These are phyloP conservation scores for Brachyrhaphis roseni DNA, from an alignment of 2,797 vertebrate genomes.

Conservation along the genomic window DNA sequence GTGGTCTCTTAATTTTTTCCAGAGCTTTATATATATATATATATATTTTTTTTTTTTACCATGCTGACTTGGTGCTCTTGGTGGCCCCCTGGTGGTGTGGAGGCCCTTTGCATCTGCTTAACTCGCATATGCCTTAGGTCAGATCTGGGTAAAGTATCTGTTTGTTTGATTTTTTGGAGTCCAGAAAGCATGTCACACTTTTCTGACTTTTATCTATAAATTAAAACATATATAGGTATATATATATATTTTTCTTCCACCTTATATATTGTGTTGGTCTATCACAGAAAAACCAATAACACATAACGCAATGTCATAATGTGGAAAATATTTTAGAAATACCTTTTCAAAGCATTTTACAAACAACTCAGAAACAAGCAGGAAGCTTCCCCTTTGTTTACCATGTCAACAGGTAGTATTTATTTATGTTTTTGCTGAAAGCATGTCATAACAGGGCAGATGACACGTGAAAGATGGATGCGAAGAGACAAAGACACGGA, in stretches of 20 bases:
- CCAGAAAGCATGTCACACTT: neutral
- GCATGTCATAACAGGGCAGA: conserved; percentile 12
- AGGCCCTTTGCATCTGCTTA: too few relatives aligned
- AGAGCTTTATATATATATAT: too few relatives aligned
- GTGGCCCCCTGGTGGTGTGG: too few relatives aligned
- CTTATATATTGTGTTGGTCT: neutral
- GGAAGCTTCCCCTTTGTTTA: neutral
- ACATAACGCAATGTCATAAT: neutral
- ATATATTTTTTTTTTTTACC: too few relatives aligned
- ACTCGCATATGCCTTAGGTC: too few relatives aligned
- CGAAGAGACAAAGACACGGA: conserved; percentile 25
- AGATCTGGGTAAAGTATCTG: neutral
- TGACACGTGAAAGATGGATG: conserved; percentile 28
- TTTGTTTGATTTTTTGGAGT: neutral
- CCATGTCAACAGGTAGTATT: conserved; percentile 18
- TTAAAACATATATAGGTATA: too few relatives aligned
- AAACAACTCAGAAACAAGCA: conserved; percentile 34
- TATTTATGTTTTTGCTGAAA: conserved; percentile 11
- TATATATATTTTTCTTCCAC: neutral
- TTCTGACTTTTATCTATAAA: neutral
- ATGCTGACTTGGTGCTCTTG: too few relatives aligned
- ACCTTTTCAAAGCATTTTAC: neutral
- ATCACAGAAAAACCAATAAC: neutral
- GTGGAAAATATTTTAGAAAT: neutral
- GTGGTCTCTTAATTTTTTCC: too few relatives aligned